Evolutionary conservation across 1,140 invertebrate genomes (phyloP).

Genomic region (Drosophila pandora): DNA sequence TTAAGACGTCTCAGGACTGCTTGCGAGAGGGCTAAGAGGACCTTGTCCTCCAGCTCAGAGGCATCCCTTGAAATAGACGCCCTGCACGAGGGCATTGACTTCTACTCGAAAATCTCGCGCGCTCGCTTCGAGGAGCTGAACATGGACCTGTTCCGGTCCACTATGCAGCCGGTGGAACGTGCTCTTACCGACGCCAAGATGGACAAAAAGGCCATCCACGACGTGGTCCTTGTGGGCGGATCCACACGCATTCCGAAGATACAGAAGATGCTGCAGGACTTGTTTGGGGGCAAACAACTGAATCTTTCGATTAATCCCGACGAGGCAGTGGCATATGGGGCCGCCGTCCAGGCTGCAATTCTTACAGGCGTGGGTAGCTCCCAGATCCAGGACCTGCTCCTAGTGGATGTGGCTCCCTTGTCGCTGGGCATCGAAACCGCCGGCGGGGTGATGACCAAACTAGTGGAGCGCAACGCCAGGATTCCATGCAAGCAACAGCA

Average conservation of each 20-base stretch:
- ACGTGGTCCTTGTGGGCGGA: constrained; percentile 88
- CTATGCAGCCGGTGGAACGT: constrained; percentile 89
- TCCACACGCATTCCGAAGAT: constrained; percentile 88
- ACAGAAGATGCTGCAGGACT: constrained; percentile 87
- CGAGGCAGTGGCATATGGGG: constrained; percentile 90
- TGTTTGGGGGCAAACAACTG: constrained; percentile 87
- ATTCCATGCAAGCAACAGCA: constrained; percentile 89
- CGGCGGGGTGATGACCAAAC: constrained; percentile 88
- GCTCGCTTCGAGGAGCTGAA: constrained; percentile 95
- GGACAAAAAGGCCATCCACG: constrained; percentile 88
- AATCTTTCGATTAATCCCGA: constrained; percentile 92
- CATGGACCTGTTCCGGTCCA: constrained; percentile 91
- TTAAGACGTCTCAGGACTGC: constrained; percentile 90
- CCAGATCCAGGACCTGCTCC: constrained; percentile 89
- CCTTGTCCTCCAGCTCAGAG: constrained; percentile 88
- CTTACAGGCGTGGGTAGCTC: constrained; percentile 88
- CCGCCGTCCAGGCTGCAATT: constrained; percentile 91
- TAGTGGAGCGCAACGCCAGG: constrained; percentile 88
- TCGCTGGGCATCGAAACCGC: constrained; percentile 90
- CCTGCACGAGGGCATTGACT: constrained; percentile 91
- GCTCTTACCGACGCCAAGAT: constrained; percentile 90
- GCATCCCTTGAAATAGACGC: constrained; percentile 91
- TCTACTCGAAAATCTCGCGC: constrained; percentile 93
- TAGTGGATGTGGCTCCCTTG: constrained; percentile 89
- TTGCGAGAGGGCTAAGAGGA: constrained; percentile 89